phyloP scores from a whole-genome alignment of 1,140 invertebrate species.

The Stenopsyche tienmushanensis region DNA sequence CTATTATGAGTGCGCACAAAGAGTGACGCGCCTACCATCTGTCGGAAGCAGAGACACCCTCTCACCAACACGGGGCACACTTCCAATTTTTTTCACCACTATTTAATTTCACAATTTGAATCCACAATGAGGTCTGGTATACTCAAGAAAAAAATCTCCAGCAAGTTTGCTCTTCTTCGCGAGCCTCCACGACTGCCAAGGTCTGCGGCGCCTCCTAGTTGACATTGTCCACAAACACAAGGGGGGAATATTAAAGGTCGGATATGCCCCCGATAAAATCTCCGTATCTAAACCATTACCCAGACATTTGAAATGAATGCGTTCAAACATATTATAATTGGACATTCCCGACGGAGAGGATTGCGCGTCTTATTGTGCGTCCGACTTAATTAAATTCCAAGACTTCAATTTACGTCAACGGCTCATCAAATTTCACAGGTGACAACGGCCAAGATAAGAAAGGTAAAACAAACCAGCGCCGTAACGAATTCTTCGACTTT shows the following conservation, averaged over 20 bases:
- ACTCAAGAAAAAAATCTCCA: neutral
- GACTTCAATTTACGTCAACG: neutral
- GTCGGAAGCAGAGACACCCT: constrained; percentile 37
- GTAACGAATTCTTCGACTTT: too few species aligned
- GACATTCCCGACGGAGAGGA: neutral
- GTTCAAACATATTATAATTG: neutral
- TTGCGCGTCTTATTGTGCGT: too few species aligned
- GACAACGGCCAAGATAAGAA: neutral
- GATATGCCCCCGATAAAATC: too few species aligned
- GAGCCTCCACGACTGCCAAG: neutral
- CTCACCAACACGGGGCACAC: constrained; percentile 29
- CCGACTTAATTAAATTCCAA: too few species aligned
- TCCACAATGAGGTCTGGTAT: constrained; percentile 28
- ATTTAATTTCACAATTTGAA: constrained; percentile 36
- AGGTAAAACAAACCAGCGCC: neutral
- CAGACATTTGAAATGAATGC: too few species aligned
- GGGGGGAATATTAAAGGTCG: neutral
- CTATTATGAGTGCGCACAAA: constrained; percentile 31
- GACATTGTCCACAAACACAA: neutral
- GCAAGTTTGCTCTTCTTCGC: constrained; percentile 7
- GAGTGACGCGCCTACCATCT: constrained; percentile 36
- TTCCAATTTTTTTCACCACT: constrained; percentile 32
- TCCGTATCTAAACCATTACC: too few species aligned
- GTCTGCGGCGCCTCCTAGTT: neutral
- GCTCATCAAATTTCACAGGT: neutral